Evolutionary conservation across 2,113 vertebrate genomes (phyloP).

Genomic region (Dipodomys ordii): DNA sequence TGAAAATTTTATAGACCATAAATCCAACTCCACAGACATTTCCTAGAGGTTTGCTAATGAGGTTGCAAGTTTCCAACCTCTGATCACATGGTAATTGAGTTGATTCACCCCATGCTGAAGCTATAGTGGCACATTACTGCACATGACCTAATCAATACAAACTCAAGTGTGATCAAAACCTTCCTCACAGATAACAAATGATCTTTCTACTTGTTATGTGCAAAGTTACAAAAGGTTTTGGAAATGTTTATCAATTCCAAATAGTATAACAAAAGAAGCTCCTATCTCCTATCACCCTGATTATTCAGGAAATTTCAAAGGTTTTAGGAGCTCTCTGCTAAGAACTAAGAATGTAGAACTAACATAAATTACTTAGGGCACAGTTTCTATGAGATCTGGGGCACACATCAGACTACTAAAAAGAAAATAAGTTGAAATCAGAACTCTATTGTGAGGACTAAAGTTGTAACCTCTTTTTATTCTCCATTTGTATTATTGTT

Average conservation of each 20-base stretch:
- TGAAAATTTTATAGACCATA: background rate
- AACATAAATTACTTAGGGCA: background rate
- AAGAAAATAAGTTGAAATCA: background rate
- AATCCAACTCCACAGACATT: background rate
- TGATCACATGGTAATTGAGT: background rate
- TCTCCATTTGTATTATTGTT: background rate
- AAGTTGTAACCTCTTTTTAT: background rate
- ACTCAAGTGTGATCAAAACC: no score
- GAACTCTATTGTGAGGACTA: background rate
- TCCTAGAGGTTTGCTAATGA: background rate
- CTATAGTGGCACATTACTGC: background rate
- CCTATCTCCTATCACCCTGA: no score
- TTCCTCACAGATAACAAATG: no score
- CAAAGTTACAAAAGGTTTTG: background rate
- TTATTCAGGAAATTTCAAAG: background rate
- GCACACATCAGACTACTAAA: accelerated
- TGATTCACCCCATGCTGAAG: no score
- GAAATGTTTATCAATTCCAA: background rate
- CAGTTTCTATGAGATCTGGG: background rate
- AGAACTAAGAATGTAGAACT: background rate
- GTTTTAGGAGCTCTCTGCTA: background rate
- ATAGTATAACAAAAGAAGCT: no score
- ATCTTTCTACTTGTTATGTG: background rate
- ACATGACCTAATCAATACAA: no score
- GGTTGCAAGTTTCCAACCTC: background rate